These are phyloP conservation scores for Tetrao urogallus DNA, from an alignment of 2,113 vertebrate genomes.

Conservation along the genomic window DNA sequence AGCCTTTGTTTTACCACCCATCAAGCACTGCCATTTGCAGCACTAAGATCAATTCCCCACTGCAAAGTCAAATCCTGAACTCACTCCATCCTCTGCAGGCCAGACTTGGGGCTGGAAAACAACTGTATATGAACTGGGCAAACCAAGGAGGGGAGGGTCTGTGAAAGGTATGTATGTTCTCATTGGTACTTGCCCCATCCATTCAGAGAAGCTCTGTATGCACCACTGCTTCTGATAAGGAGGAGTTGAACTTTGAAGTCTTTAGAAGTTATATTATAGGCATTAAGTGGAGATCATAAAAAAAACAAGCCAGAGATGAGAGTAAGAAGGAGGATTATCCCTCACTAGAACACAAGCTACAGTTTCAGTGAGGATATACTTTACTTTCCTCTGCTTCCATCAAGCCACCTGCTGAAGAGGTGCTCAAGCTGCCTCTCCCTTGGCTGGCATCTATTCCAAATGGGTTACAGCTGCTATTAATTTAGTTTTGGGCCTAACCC, in stretches of 20 bases:
- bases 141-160: fast-evolving
- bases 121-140: not conserved
- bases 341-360: not conserved
- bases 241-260: not conserved
- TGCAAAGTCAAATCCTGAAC: not conserved
- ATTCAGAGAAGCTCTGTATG: not conserved
- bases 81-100: not conserved
- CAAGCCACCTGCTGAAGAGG: not conserved
- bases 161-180: too few relatives aligned
- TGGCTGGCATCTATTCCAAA: not conserved
- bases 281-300: not conserved
- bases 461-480: constrained; percentile 20
- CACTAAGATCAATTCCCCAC: not conserved
- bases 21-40: fast-evolving
- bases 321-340: not conserved
- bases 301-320: not conserved
- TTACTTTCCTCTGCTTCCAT: not conserved
- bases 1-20: not conserved
- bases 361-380: not conserved
- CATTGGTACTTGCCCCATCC: not conserved
- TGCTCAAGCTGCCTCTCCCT: not conserved
- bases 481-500: constrained; percentile 12
- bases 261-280: not conserved
- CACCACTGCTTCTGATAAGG: not conserved
- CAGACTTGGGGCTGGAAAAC: not conserved